Evolutionary conservation across 2,797 vertebrate genomes (phyloP).

Genomic region (Menidia menidia): DNA sequence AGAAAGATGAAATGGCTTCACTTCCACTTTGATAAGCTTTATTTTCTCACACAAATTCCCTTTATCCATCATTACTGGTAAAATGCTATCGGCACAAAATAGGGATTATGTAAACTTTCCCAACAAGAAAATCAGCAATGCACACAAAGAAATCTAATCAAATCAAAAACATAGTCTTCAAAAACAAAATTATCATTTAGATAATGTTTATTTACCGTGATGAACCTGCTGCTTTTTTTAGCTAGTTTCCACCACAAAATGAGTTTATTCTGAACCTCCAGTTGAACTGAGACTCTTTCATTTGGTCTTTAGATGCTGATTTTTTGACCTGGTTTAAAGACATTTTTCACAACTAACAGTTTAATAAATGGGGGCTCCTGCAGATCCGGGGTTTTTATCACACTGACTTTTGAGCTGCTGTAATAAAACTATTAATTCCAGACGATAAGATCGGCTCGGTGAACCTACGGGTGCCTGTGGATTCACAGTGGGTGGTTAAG

Average conservation of each 20-base stretch:
- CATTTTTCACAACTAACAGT: no score
- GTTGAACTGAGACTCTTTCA: not conserved
- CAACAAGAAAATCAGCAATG: conserved; percentile 11
- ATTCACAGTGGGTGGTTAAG: not conserved
- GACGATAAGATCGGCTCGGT: no score
- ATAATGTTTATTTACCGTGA: not conserved
- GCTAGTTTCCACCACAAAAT: no score
- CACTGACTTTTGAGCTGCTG: not conserved
- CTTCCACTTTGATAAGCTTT: not conserved
- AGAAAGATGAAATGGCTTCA: no score
- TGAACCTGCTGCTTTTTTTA: not conserved
- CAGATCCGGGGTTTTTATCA: not conserved
- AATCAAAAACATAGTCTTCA: not conserved
- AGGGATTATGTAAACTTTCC: conserved; percentile 8
- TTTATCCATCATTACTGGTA: conserved; percentile 54
- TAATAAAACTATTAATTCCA: no score
- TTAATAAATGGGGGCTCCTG: not conserved
- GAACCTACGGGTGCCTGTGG: no score
- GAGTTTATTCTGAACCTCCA: not conserved
- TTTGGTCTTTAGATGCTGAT: not conserved
- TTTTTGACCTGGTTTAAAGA: not conserved
- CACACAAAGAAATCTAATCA: conserved; percentile 8
- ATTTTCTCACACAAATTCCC: conserved; percentile 30
- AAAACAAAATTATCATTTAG: not conserved
- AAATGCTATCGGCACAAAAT: conserved; percentile 27